A percentile compares a stretch with the other conserved stretches of the same genome.
phyloP scores from a whole-genome alignment of 2,113 vertebrate species.

The Neolamprologus fasciatus region DNA sequence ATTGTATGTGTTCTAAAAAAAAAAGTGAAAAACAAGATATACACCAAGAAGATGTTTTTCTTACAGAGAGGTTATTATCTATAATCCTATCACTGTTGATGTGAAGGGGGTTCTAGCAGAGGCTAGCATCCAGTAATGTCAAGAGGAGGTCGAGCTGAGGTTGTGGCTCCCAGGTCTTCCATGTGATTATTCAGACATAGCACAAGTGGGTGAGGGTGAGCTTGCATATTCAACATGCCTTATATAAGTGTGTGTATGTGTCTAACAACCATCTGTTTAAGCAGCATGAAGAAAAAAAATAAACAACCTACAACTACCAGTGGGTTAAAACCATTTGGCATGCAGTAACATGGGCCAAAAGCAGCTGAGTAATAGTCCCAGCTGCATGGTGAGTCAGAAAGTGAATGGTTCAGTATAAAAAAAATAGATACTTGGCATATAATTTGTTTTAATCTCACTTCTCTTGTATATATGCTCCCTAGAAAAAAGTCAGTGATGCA shows the following conservation, averaged over 20 bases:
- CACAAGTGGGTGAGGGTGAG: not conserved
- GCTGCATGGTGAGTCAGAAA: not conserved
- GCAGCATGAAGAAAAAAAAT: not conserved
- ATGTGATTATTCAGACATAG: not conserved
- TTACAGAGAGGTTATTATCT: not conserved
- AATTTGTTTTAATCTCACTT: not conserved
- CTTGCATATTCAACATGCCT: not conserved
- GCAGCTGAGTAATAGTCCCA: not conserved
- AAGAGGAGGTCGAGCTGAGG: not conserved
- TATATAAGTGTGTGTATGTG: not conserved
- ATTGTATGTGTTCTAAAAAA: not conserved
- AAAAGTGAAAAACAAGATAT: not conserved
- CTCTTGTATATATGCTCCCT: not conserved
- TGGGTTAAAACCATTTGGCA: not conserved
- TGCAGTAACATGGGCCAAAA: not conserved
- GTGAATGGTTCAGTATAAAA: not conserved
- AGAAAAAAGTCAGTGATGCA: not conserved
- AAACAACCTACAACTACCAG: not conserved
- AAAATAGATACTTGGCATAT: not conserved
- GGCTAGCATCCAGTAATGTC: not conserved
- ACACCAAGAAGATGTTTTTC: not conserved
- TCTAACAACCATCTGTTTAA: not conserved
- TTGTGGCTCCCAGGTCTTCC: not conserved
- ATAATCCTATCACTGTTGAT: not conserved
- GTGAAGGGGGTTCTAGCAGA: not conserved